Evolutionary conservation across 2,797 vertebrate genomes (phyloP), one percentile per base, ranked within the genome.

Genomic region (Novumbra hubbsi): DNA sequence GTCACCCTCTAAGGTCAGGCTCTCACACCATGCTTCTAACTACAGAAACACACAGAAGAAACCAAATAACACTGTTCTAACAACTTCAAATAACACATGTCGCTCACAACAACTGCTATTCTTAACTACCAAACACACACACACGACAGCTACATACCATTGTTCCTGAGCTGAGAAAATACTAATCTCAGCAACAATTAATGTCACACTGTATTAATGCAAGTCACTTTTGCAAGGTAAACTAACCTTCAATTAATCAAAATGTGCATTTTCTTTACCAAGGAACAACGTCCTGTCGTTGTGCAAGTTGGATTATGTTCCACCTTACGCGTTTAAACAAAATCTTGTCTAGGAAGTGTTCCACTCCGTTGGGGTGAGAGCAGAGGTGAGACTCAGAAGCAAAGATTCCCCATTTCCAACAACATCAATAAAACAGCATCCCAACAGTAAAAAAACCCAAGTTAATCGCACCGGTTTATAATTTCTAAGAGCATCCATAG

Each of bases 1-100:
- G 5, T 70, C n/a, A 0, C 74, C 74, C 68, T 5, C 67, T 5
- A 71, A 38, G 55, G 34, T 76, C 68, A 19, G 45, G 9, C 27
- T 55, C 63, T 27, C 50, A 65, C 55, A 28, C 32, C 64, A n/a
- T n/a, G 24, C 57, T 74, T 52, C 60, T 62, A 16, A 74, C 52
- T 69, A 74, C 75, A 82, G 63, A 76, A 79, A 62, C 74, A 72
- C 68, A 81, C 64, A 49, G 57, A 70, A 72, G 71, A 64, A 52
- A 32, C 69, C 68, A 30, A 16, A 48, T 63, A 50, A 73, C 27
- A 27, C 17, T 38, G 52, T 19, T 45, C 64, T 73, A 75, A 62
- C 1, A 2, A 62, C 55, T 69, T 70, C 48, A 38, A 79, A 50
- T 66, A 41, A 49, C 27, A 77, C 70, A 66, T 68, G 6, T 41